phyloP scores from a whole-genome alignment of 2,888 invertebrate species.

The Atethmia centrago region DNA sequence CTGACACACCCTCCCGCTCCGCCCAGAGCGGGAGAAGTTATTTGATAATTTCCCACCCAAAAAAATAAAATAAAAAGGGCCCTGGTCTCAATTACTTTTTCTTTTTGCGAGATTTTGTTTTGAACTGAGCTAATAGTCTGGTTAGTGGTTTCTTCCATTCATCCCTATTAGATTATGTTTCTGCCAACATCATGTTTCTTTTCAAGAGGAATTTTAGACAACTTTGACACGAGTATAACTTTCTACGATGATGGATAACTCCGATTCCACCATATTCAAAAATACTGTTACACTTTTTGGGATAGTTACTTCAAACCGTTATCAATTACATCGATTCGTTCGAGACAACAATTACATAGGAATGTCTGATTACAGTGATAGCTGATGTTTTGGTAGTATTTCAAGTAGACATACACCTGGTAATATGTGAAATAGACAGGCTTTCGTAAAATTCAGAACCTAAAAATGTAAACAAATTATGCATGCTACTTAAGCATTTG shows the following conservation, averaged over 20 bases:
- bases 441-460: not conserved
- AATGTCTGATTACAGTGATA: conserved; percentile 55
- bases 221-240: not conserved
- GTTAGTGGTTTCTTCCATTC: not conserved
- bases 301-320: conserved; percentile 50
- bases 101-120: not conserved
- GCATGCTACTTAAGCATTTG: not conserved
- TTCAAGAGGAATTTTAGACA: not conserved
- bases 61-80: no score
- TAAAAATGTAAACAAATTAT: not conserved
- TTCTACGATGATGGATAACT: not conserved
- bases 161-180: not conserved
- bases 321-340: conserved; percentile 62
- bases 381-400: conserved; percentile 40
- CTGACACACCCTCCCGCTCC: no score
- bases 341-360: conserved; percentile 51
- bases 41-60: no score
- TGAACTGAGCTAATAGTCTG: not conserved
- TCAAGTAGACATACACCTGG: conserved; percentile 21
- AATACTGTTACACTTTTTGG: conserved; percentile 66
- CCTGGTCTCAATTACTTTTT: not conserved
- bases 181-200: not conserved
- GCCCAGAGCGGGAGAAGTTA: no score
- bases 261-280: conserved; percentile 16
- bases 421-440: not conserved